Percentiles rank a stretch among this genome's conserved stretches.
Evolutionary conservation across 2,113 vertebrate genomes (phyloP).

Genomic region (Chaetura pelagica): DNA sequence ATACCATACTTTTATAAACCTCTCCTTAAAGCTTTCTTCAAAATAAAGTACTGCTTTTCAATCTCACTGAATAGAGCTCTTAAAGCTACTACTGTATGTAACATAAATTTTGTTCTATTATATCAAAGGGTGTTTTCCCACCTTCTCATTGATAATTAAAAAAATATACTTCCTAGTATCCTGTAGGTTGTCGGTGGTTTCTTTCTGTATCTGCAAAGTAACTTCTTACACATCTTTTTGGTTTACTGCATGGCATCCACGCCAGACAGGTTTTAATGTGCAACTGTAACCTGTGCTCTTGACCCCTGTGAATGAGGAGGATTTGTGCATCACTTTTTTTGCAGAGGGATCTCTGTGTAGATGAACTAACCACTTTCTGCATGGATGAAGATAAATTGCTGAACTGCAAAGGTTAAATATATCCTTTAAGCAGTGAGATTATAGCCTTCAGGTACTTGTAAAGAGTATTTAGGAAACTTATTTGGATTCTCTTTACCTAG

Average conservation of each 20-base stretch:
- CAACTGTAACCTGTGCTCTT: background rate
- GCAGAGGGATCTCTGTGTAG: background rate
- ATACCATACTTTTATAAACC: background rate
- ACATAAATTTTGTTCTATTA: background rate
- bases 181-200: background rate
- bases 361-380: background rate
- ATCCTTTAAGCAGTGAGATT: background rate
- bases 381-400: background rate
- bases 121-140: background rate
- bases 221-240: background rate
- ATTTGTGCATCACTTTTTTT: background rate
- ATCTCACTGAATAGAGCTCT: background rate
- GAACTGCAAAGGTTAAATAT: background rate
- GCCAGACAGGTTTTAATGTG: background rate
- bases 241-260: background rate
- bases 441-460: background rate
- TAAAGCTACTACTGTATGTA: background rate
- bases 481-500: background rate
- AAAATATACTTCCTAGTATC: background rate
- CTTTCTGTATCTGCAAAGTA: background rate
- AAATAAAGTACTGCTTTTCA: conserved; percentile 4
- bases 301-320: background rate
- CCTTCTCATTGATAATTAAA: background rate
- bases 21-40: background rate
- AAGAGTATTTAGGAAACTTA: background rate